These are phyloP conservation scores for Oreohelix idahoensis DNA, from an alignment of 1,140 invertebrate genomes.

Conservation along the genomic window DNA sequence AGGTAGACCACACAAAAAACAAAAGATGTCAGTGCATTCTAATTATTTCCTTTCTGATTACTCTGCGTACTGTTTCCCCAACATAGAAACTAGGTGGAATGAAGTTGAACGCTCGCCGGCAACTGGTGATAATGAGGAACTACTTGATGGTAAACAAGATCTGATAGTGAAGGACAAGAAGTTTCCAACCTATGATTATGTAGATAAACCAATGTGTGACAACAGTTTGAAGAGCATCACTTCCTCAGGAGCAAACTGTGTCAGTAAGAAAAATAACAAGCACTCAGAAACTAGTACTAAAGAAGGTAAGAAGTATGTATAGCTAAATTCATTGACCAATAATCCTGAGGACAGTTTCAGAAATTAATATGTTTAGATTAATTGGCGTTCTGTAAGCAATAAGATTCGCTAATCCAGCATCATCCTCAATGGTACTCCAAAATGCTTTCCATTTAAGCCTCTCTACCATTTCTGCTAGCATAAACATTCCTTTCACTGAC, in stretches of 20 bases:
- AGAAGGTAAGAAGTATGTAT: background rate
- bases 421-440: too few relatives aligned
- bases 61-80: background rate
- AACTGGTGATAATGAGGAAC: background rate
- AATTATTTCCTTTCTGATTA: too few relatives aligned
- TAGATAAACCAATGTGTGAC: background rate
- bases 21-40: too few relatives aligned
- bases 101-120: background rate
- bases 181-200: conserved; percentile 18
- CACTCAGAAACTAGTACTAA: background rate
- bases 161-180: background rate
- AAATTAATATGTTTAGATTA: too few relatives aligned
- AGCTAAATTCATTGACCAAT: too few relatives aligned
- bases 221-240: background rate
- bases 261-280: background rate
- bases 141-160: background rate
- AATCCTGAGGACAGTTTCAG: too few relatives aligned
- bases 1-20: too few relatives aligned
- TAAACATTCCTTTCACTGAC: too few relatives aligned
- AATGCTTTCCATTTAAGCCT: too few relatives aligned
- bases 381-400: too few relatives aligned
- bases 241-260: background rate
- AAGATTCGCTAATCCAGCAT: too few relatives aligned
- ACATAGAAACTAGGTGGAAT: background rate
- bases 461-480: too few relatives aligned